A percentile compares a stretch with the other conserved stretches of the same genome.
Evolutionary conservation across 2,888 invertebrate species (phyloP).

Genomic region (Cordilura impudica): DNA sequence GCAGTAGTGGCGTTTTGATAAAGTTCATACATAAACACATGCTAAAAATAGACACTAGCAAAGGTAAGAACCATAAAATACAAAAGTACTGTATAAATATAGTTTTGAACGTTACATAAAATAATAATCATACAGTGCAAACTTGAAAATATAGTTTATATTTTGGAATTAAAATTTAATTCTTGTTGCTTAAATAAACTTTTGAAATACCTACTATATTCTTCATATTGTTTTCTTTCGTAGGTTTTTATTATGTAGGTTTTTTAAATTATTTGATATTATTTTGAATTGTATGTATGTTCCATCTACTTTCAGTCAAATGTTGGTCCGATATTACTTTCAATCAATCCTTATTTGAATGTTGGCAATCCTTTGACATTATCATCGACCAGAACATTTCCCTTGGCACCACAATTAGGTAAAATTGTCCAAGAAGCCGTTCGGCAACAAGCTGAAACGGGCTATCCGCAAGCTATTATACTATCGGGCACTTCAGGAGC

Average conservation of each 20-base stretch:
- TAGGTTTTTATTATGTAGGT: no score
- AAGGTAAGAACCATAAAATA: neutral
- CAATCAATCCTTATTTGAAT: conserved; percentile 93
- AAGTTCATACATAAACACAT: neutral
- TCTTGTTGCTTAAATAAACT: no score
- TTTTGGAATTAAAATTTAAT: no score
- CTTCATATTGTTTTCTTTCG: no score
- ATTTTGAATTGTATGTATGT: no score
- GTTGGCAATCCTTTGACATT: conserved; percentile 92
- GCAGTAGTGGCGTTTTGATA: neutral
- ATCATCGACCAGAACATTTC: conserved; percentile 86
- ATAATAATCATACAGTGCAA: no score
- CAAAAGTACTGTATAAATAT: neutral
- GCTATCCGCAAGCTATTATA: conserved; percentile 96
- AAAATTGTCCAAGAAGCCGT: conserved; percentile 95
- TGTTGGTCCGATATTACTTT: conserved; percentile 93
- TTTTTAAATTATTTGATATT: no score
- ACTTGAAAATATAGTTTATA: no score
- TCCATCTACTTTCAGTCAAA: conserved; percentile 85
- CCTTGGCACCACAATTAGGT: conserved; percentile 88
- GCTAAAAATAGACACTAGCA: conserved; percentile 15
- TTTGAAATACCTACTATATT: no score
- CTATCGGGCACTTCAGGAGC: conserved; percentile 94
- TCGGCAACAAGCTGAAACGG: conserved; percentile 95
- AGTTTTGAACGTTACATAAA: no score